These are phyloP conservation scores for Penelope pileata DNA, from an alignment of 2,113 vertebrate species.

Conservation along the genomic window DNA sequence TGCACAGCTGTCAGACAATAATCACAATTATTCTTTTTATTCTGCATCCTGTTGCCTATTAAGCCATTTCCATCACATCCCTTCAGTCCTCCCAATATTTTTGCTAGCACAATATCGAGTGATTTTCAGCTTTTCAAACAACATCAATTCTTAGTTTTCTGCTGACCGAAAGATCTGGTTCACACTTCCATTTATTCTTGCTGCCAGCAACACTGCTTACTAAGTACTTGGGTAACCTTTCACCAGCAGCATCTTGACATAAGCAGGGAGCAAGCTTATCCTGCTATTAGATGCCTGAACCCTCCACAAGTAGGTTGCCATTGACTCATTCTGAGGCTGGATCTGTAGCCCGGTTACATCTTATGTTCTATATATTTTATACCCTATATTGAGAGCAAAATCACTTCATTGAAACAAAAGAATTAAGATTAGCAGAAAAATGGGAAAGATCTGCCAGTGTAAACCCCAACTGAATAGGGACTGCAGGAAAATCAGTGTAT, in stretches of 20 bases:
- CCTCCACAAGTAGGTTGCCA: not conserved
- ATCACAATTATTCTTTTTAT: conserved; percentile 57
- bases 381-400: not conserved
- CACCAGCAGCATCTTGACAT: not conserved
- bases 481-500: not conserved
- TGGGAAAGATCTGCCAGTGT: not conserved
- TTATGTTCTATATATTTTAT: not conserved
- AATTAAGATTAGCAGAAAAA: not conserved
- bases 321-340: not conserved
- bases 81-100: conserved; percentile 7
- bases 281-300: not conserved
- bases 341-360: not conserved
- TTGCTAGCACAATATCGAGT: conserved; percentile 18
- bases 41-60: conserved; percentile 43
- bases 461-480: not conserved
- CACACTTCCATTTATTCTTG: not conserved
- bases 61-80: conserved; percentile 41
- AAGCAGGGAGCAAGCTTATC: not conserved
- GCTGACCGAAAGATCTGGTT: not conserved
- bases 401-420: not conserved
- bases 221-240: not conserved
- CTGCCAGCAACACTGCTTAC: not conserved
- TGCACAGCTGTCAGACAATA: conserved; percentile 59
- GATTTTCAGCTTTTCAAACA: conserved; percentile 33
- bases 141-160: conserved; percentile 16